Evolutionary conservation across 1,140 invertebrate genomes (phyloP), one percentile per base, ranked within the genome.

Genomic region (Grapholita molesta): DNA sequence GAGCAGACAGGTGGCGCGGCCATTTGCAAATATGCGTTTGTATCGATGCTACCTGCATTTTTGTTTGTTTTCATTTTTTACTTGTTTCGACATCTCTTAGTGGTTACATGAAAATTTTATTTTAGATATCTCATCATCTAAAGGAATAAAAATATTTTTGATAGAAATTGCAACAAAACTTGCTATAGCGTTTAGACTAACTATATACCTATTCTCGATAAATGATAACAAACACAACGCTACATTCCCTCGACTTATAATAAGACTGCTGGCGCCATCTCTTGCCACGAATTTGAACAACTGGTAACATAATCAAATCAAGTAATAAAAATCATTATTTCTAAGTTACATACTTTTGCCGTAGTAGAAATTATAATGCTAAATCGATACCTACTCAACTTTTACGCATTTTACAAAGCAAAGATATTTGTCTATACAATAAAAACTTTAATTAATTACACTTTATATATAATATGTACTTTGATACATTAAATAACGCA

Each of bases 1-100:
- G 68, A 33, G 67, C 71, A 70, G 78, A 83, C 80, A 89, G 81
- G 81, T 85, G 79, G 79, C 80, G 79, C 74, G 76, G 70, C 73
- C 33, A 66, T 68, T 67, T 67, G 32, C 42, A 65, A 68, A 57
- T 35, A 30, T 52, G 65, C 57, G 70, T 35, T 66, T 57, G 28
- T 32, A 66, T 48, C 18, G 64, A 66, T 25, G n/a, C 28, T 55
- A 55, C 23, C 21, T 66, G 32, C 61, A 35, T 52, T 33, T 64
- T 66, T 55, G 28, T 35, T 66, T 66, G 32, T 66, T 66, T 66
- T 66, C 32, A 35, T 66, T 66, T 66, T 66, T 24, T 23, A 5
- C 8, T 28, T 32, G 12, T 7, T 55, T 55, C n/a, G 7, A 28
- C 53, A 28, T 55, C 23, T n/a, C n/a, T 55, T 28, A 9, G 15